Evolutionary conservation across 2,113 vertebrate species (phyloP), one percentile per base, ranked within the genome.

Genomic region (Dipodomys stephensi): DNA sequence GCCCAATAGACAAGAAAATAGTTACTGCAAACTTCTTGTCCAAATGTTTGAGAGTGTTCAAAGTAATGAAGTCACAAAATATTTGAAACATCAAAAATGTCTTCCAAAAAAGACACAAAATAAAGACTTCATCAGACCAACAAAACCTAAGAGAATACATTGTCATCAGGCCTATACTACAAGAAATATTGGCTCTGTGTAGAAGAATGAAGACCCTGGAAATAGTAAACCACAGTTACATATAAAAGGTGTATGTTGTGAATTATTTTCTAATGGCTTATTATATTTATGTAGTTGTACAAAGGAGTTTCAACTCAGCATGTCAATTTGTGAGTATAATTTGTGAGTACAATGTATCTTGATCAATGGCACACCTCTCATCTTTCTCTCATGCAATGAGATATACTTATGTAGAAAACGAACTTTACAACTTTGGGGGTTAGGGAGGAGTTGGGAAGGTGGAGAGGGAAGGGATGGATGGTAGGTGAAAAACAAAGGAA

Each of bases 21-120:
- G 53, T 81, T 44, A 81, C 15, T 35, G 23, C 19, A 35, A 32
- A 62, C 4, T 74, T 87, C 69, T 49, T 62, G 6, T 83, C 25
- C 80, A 30, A 84, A 81, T 69, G 46, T 23, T 35, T 23, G 77
- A 18, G 23, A 83, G 16, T 77, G 10, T 88, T 62, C 57, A 77
- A 86, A 73, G n/a, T 87, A 87, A 81, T 73, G 28, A 73, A 73
- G 19, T 35, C 87, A 80, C n/a, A 64, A 77, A 78, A 83, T 77
- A 46, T 46, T 77, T 68, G 32, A 60, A 0, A 20, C 35, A 35
- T 3, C 32, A 82, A 88, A 82, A 76, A 46, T 87, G 10, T 28
- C n/a, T 76, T 74, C 68, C 57, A 60, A 60, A 60, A 60, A 15
- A 60, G 18, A 60, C 0, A 18, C 62, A 82, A 76, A 91, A 57